phyloP scores from a whole-genome alignment of 2,113 vertebrate genomes.

The Leptocoma aspasia region DNA sequence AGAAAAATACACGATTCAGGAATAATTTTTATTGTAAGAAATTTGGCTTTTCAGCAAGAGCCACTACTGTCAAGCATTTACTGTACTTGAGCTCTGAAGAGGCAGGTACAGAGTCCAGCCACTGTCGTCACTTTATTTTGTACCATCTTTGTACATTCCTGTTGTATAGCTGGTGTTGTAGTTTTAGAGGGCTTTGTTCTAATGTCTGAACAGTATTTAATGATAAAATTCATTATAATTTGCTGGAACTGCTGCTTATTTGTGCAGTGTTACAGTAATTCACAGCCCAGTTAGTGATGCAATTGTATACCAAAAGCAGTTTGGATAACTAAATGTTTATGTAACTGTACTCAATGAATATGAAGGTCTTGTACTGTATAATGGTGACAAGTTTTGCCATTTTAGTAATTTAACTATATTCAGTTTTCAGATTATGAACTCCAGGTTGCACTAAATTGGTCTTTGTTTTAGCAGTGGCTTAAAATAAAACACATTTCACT shows the following conservation, averaged over 20 bases:
- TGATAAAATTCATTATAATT: slow-evolving; percentile 63
- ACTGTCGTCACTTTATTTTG: slow-evolving; percentile 77
- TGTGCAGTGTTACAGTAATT: slow-evolving; percentile 77
- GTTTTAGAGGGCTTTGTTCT: slow-evolving; percentile 69
- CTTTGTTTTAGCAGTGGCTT: slow-evolving; percentile 82
- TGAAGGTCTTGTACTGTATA: slow-evolving; percentile 74
- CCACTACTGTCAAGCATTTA: background rate
- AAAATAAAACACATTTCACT: slow-evolving; percentile 82
- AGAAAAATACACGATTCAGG: background rate
- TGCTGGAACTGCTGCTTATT: slow-evolving; percentile 71
- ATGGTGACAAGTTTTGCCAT: slow-evolving; percentile 74
- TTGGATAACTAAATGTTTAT: slow-evolving; percentile 68
- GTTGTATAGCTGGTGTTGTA: slow-evolving; percentile 65
- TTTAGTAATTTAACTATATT: slow-evolving; percentile 76
- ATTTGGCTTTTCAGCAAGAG: slow-evolving; percentile 13
- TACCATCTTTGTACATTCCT: slow-evolving; percentile 80
- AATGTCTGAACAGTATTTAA: slow-evolving; percentile 77
- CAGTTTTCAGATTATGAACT: slow-evolving; percentile 78
- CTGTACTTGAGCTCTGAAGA: slow-evolving; percentile 55
- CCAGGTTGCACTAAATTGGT: slow-evolving; percentile 80
- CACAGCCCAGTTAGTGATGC: slow-evolving; percentile 62
- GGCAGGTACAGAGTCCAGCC: slow-evolving; percentile 53
- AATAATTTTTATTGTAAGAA: background rate
- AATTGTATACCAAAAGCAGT: slow-evolving; percentile 68
- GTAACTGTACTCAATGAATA: slow-evolving; percentile 68